These are phyloP conservation scores for Steinernema feltiae DNA, from an alignment of 1,140 invertebrate genomes.

Conservation along the genomic window DNA sequence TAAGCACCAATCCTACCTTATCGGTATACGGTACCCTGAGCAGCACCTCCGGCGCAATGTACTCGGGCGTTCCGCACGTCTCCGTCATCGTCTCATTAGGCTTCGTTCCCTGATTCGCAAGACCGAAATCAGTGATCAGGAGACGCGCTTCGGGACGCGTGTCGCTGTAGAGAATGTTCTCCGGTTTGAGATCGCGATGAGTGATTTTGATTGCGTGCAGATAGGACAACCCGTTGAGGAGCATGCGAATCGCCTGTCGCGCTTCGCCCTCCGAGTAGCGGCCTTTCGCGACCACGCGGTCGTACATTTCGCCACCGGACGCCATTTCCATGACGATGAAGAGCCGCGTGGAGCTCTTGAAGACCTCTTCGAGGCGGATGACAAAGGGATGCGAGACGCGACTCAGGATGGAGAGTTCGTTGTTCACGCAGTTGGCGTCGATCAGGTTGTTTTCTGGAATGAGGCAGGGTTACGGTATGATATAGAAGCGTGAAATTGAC, in stretches of 20 bases:
- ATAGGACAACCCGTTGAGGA: constrained; percentile 58
- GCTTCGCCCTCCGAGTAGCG: constrained; percentile 59
- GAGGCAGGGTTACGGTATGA: background rate
- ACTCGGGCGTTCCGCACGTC: constrained; percentile 56
- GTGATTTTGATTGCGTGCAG: constrained; percentile 44
- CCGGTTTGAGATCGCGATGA: constrained; percentile 55
- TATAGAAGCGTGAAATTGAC: background rate
- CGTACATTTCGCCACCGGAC: constrained; percentile 60
- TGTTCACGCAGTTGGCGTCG: constrained; percentile 62
- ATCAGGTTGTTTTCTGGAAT: constrained; percentile 20
- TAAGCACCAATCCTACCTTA: constrained; percentile 30
- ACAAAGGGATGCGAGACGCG: constrained; percentile 61
- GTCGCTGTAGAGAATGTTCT: constrained; percentile 58
- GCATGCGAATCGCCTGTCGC: constrained; percentile 56
- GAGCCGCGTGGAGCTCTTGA: constrained; percentile 46
- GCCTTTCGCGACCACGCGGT: constrained; percentile 58
- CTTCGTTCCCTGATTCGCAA: constrained; percentile 51
- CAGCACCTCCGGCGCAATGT: constrained; percentile 61
- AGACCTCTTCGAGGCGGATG: constrained; percentile 58
- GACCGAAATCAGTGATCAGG: constrained; percentile 59
- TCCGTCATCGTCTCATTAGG: constrained; percentile 58
- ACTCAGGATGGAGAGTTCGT: constrained; percentile 62
- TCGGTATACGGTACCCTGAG: constrained; percentile 61
- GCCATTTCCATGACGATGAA: constrained; percentile 61
- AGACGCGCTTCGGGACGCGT: constrained; percentile 56